These are phyloP conservation scores for Asarcornis scutulata DNA, from an alignment of 2,113 vertebrate genomes.

Conservation along the genomic window DNA sequence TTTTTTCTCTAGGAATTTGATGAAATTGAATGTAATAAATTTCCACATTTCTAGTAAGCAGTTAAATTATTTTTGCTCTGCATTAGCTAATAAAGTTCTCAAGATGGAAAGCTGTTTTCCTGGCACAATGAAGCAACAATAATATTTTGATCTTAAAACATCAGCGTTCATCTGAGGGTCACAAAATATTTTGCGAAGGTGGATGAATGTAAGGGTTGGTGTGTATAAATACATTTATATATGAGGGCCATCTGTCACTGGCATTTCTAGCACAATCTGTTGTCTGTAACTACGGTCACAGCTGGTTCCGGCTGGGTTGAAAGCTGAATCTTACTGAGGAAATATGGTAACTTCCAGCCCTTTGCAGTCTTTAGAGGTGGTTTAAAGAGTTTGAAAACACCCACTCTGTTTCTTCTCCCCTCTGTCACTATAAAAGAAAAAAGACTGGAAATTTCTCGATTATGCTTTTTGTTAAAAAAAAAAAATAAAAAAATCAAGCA, in stretches of 20 bases:
- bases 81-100: not conserved
- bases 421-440: not conserved
- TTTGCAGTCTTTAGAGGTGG: not conserved
- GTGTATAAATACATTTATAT: not conserved
- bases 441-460: not conserved
- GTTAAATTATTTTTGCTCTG: not conserved
- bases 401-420: not conserved
- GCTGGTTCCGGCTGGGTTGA: slow-evolving; percentile 27
- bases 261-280: not conserved
- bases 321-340: slow-evolving; percentile 53
- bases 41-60: not conserved
- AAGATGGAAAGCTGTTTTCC: not conserved
- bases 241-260: not conserved
- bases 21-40: slow-evolving; percentile 1
- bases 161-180: not conserved
- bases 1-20: not conserved
- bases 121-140: not conserved
- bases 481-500: rapidly evolving
- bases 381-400: not conserved
- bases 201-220: not conserved
- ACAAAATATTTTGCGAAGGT: not conserved
- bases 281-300: not conserved
- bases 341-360: slow-evolving; percentile 16
- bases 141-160: not conserved
- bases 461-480: not conserved